Conservation (phyloP, 2,797 vertebrate genomes). For the Sylvilagus floridanus region DNA sequence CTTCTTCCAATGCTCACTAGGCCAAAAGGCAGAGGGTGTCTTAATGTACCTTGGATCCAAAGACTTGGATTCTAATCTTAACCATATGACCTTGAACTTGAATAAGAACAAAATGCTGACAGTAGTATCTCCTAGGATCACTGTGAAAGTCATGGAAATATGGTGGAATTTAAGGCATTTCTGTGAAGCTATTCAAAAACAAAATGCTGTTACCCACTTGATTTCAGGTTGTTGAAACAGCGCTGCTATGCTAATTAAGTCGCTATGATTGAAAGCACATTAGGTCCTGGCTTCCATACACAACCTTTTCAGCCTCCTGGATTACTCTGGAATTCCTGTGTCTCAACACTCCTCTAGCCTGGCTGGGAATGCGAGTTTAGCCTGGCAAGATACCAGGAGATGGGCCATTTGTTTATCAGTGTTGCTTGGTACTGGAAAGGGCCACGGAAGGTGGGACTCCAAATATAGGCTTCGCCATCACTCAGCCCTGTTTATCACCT, state of each 20-base stretch:
- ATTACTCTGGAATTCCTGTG: constrained; percentile 70
- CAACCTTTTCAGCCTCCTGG: constrained; percentile 25
- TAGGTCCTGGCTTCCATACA: constrained; percentile 21
- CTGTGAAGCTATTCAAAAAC: background rate
- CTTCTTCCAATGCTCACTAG: background rate
- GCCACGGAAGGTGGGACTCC: constrained; percentile 64
- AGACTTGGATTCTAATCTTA: background rate
- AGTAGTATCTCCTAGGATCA: background rate
- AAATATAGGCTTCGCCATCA: constrained; percentile 75
- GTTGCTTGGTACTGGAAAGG: constrained; percentile 72
- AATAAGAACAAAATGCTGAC: constrained; percentile 9
- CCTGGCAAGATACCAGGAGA: constrained; percentile 68
- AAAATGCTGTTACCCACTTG: background rate
- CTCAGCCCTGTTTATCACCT: constrained; percentile 57
- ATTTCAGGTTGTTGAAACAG: background rate
- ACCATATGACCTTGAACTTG: constrained; percentile 3
- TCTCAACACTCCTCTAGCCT: constrained; percentile 67
- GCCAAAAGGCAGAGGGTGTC: background rate
- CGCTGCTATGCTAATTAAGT: constrained; percentile 27
- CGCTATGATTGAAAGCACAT: background rate
- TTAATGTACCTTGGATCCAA: background rate
- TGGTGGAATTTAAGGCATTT: background rate
- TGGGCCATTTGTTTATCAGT: constrained; percentile 77
- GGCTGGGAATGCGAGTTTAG: constrained; percentile 28
- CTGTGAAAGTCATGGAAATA: background rate